Percentiles rank a stretch among this genome's conserved stretches.
These are phyloP conservation scores for Engraulis encrasicolus DNA, from an alignment of 2,113 vertebrate species.

Conservation along the genomic window DNA sequence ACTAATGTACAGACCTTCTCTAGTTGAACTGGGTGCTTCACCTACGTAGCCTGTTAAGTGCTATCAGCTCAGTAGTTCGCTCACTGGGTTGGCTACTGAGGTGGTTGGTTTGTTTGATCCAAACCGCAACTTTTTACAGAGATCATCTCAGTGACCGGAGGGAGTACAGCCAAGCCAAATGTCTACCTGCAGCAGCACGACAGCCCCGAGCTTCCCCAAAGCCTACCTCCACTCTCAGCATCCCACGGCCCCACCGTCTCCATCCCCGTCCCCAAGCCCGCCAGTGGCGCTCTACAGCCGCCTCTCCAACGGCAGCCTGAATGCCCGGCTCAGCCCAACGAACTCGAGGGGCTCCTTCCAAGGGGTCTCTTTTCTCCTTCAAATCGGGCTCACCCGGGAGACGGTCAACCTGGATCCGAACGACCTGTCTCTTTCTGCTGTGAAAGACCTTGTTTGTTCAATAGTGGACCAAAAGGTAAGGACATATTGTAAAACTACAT, in stretches of 20 bases:
- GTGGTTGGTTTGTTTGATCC: background rate
- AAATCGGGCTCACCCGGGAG: slow-evolving; percentile 95
- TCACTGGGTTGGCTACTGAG: background rate
- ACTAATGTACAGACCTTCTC: background rate
- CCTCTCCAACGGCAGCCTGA: slow-evolving; percentile 93
- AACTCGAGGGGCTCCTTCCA: slow-evolving; percentile 90
- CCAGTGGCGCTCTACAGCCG: slow-evolving; percentile 84
- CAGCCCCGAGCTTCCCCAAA: slow-evolving; percentile 91
- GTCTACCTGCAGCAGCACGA: slow-evolving; percentile 89
- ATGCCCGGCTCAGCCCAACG: slow-evolving; percentile 87
- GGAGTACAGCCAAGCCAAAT: slow-evolving; percentile 91
- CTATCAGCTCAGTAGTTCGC: background rate
- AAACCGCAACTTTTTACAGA: slow-evolving; percentile 8
- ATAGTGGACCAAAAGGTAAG: slow-evolving; percentile 98
- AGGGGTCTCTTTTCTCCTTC: slow-evolving; percentile 92
- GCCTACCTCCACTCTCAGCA: slow-evolving; percentile 83
- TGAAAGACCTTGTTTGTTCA: slow-evolving; percentile 95
- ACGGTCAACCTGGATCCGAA: slow-evolving; percentile 93
- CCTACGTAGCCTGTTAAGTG: background rate
- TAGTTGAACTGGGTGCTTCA: background rate
- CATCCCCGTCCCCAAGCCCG: slow-evolving; percentile 82
- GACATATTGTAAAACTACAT: background rate
- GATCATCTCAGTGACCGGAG: slow-evolving; percentile 64
- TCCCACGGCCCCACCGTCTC: slow-evolving; percentile 79
- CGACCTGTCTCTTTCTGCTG: slow-evolving; percentile 90